Evolutionary conservation across 2,113 vertebrate genomes (phyloP), one percentile per base, ranked within the genome.

Genomic region (Crotalus viridis): DNA sequence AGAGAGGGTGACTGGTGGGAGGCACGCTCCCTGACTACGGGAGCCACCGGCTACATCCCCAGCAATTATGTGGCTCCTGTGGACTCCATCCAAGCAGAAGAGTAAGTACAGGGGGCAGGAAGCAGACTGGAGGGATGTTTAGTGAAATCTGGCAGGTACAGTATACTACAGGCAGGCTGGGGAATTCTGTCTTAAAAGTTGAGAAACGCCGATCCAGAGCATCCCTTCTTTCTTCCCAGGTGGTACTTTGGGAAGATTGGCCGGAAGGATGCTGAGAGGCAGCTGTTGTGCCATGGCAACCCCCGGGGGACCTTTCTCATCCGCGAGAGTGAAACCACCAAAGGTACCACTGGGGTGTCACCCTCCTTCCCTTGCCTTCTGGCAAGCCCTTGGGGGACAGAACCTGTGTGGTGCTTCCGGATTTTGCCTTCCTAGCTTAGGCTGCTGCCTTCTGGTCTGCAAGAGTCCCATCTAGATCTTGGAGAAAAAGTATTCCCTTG

Each of bases 1-100:
- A 99, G 99, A 21, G 99, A 99, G 96, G 98, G 98, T 5, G 99
- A 99, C 97, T 99, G 99, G 99, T 99, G 99, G 99, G 98, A 99
- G 92, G 99, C 98, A 43, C 98, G 99, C 28, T 99, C 99, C 1
- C 96, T 99, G 96, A 98, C 98, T 96, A 98, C 99, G 0, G 99
- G 99, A 54, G 93, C 96, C 19, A 98, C 98, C 0, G 99, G 99
- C 90, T 99, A 98, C 96, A 98, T 99, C 96, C 99, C 99, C 94
- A 99, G 99, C 97, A 99, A 99, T 97, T 99, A 99, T 0, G 99
- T 99, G 93, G 99, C 99, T 54, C 99, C 99, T 1, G 98, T 98
- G 87, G 98, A 99, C 96, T 99, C 99, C 28, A 99, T 99, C 97
- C 99, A 99, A 96, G 99, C 99, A 8, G 98, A 99, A 96, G 99